A percentile compares a stretch with the other conserved stretches of the same genome.
phyloP scores from a whole-genome alignment of 2,113 vertebrate genomes.

The Daphoenositta chrysoptera region DNA sequence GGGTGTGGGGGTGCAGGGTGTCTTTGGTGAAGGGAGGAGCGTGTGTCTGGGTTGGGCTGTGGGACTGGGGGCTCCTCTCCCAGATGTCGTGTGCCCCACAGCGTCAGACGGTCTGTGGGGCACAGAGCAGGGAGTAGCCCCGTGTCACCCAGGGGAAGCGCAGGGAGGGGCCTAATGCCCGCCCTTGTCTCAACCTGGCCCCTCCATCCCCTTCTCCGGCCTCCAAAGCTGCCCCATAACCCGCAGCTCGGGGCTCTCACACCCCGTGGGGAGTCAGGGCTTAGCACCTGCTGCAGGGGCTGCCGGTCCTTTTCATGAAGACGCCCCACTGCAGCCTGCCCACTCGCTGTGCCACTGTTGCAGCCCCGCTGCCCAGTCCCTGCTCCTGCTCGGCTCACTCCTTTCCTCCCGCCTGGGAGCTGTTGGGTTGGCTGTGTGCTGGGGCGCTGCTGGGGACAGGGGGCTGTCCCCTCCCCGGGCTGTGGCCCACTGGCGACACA shows the following conservation, averaged over 20 bases:
- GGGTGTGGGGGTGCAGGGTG: too few relatives aligned
- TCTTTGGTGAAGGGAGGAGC: background rate
- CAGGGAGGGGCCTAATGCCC: background rate
- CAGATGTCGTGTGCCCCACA: too few relatives aligned
- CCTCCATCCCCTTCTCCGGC: background rate
- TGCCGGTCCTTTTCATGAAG: background rate
- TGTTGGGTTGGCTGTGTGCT: background rate
- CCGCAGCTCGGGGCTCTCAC: too few relatives aligned
- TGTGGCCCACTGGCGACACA: fast-evolving
- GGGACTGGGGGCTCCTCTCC: background rate
- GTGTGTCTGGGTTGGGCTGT: background rate
- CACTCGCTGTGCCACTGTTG: background rate
- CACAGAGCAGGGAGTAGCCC: background rate
- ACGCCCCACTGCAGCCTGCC: background rate
- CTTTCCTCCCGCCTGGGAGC: background rate
- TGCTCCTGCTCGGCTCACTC: background rate
- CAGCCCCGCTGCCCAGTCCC: background rate
- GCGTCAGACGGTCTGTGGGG: background rate
- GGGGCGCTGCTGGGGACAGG: background rate
- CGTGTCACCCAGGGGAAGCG: fast-evolving
- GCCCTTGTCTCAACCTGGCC: background rate
- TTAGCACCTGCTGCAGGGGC: background rate
- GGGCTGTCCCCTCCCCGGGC: background rate
- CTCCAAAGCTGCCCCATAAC: background rate
- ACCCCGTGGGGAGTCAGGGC: background rate